Conservation (phyloP, 2,797 vertebrate genomes). For the Poecile montanus region DNA sequence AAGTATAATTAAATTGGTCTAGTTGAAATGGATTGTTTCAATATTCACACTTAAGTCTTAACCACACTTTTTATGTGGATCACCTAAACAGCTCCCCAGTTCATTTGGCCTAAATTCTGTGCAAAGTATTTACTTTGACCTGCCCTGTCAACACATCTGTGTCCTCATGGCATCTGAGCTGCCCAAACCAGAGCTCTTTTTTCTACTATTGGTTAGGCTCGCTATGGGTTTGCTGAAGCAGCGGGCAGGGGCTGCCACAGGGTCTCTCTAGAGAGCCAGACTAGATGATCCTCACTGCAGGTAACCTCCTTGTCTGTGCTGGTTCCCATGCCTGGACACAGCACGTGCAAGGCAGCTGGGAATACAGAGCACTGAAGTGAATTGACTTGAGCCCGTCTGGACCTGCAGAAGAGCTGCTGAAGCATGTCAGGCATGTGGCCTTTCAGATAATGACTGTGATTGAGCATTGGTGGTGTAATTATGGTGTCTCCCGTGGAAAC, state of each 20-base stretch:
- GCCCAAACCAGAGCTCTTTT: neutral
- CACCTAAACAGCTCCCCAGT: neutral
- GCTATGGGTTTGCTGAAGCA: neutral
- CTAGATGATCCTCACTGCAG: fast-evolving
- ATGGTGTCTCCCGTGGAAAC: neutral
- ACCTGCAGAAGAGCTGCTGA: neutral
- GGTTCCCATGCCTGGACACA: fast-evolving
- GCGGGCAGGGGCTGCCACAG: neutral
- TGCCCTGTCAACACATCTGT: neutral
- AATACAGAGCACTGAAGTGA: neutral
- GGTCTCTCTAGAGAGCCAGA: neutral
- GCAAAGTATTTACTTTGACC: neutral
- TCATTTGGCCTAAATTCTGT: neutral
- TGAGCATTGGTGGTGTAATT: neutral
- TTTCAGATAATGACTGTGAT: neutral
- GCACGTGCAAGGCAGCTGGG: neutral
- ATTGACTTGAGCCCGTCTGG: fast-evolving
- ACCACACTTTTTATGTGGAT: neutral
- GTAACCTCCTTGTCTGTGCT: neutral
- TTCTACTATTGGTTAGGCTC: neutral
- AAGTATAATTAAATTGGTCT: neutral
- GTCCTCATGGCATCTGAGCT: neutral
- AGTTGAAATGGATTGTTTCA: neutral
- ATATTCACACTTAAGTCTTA: neutral
- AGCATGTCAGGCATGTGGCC: neutral